Conservation (phyloP, 2,113 vertebrate genomes). For the Ictidomys tridecemlineatus region DNA sequence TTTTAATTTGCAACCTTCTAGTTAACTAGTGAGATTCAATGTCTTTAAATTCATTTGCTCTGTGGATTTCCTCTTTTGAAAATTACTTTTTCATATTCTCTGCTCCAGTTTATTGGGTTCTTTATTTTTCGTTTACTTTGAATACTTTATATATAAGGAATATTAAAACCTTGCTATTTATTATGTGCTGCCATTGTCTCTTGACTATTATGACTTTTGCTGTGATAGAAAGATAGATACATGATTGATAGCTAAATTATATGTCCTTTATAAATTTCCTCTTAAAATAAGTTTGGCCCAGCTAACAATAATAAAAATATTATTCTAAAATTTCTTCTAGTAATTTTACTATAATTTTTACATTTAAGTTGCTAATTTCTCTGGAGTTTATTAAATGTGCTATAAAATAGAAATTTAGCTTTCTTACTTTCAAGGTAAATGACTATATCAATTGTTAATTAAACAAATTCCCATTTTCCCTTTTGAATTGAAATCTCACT, state of each 20-base stretch:
- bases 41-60: neutral
- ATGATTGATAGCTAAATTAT: neutral
- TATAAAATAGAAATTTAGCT: neutral
- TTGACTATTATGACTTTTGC: neutral
- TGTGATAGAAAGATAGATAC: neutral
- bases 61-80: neutral
- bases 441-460: neutral
- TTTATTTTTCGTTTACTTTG: neutral
- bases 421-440: neutral
- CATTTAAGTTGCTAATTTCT: neutral
- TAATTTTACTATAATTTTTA: neutral
- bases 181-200: neutral
- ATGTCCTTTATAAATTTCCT: neutral
- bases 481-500: neutral
- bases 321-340: conserved; percentile 6
- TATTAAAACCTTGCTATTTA: neutral
- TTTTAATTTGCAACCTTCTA: neutral
- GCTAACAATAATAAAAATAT: neutral
- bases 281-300: neutral
- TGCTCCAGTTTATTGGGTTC: neutral
- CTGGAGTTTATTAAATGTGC: neutral
- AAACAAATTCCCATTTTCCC: neutral
- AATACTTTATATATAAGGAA: neutral
- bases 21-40: neutral
- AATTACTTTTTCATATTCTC: neutral